Base-by-base conservation (phyloP, 2,888 invertebrate species). In the Diaprepes abbreviatus region DNA sequence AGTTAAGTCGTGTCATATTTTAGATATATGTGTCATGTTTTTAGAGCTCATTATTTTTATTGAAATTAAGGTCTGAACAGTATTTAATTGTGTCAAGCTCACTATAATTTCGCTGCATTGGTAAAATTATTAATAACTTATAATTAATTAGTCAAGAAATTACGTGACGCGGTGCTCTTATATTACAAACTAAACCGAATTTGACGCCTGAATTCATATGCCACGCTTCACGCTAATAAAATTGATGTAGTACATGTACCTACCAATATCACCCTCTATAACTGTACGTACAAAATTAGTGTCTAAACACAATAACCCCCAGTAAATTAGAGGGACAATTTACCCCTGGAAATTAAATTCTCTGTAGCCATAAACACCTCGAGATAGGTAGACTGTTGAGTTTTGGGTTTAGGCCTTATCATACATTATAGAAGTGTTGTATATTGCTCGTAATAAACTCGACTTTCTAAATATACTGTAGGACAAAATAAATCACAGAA, bases 291-390 rank as follows among this genome's bases (percentile, higher is more conserved):
- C 17, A 45, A 45, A 28, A 45, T 59, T 45, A 43, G 31, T 33
- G 33, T 59, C 45, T 58, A 28, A 59, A 59, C 43, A 43, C 33
- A 59, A 33, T 31, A 17, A 12, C 28, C 59, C 19, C n/a, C 24
- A 40, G 31, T 31, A 45, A 59, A 59, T 45, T 59, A 45, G 45
- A 45, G 33, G 59, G 31, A 19, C 59, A 45, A 59, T 59, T 59
- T 59, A 45, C 43, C 43, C 59, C 43, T 33, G 28, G 45, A 38
- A 59, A 59, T 59, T 59, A 59, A 59, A 59, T 43, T 45, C 59
- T 38, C 45, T 28, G 31, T 19, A 43, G 45, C 43, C 31, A 45
- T 59, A 43, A 59, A 59, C 45, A 59, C 59, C 45, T 59, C 45
- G 0, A n/a, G 45, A 16, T 28, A 59, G 17, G 59, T 31, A 38